These are phyloP conservation scores for Onychomys torridus DNA, from an alignment of 2,797 vertebrate genomes.

Conservation along the genomic window DNA sequence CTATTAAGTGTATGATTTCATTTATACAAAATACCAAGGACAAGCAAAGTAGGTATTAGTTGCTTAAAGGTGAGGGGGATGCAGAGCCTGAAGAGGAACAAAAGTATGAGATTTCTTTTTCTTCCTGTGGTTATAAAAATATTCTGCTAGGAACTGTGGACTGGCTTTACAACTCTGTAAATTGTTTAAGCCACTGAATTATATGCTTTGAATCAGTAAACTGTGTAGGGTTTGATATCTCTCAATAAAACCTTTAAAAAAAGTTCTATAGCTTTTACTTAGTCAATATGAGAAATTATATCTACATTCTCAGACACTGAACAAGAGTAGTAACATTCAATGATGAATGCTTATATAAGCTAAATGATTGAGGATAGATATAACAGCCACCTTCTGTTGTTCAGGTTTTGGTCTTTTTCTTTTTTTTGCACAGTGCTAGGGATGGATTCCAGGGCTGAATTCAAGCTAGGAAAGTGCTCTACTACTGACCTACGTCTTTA, in stretches of 20 bases:
- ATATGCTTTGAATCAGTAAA: constrained; percentile 27
- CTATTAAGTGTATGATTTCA: neutral
- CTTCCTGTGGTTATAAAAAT: neutral
- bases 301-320: constrained; percentile 29
- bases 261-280: neutral
- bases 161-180: neutral
- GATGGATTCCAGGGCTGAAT: neutral
- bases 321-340: neutral
- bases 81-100: neutral
- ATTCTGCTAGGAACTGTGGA: neutral
- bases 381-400: neutral
- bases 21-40: constrained; percentile 19
- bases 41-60: neutral
- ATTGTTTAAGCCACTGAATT: neutral
- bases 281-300: neutral
- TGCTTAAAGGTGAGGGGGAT: neutral
- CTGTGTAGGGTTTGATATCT: neutral
- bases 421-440: neutral
- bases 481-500: neutral
- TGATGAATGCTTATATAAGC: constrained; percentile 20
- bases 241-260: neutral
- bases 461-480: neutral
- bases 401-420: no score
- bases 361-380: neutral
- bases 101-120: neutral